Base-by-base conservation (phyloP, 2,888 invertebrate genomes). In the Zygaena filipendulae region DNA sequence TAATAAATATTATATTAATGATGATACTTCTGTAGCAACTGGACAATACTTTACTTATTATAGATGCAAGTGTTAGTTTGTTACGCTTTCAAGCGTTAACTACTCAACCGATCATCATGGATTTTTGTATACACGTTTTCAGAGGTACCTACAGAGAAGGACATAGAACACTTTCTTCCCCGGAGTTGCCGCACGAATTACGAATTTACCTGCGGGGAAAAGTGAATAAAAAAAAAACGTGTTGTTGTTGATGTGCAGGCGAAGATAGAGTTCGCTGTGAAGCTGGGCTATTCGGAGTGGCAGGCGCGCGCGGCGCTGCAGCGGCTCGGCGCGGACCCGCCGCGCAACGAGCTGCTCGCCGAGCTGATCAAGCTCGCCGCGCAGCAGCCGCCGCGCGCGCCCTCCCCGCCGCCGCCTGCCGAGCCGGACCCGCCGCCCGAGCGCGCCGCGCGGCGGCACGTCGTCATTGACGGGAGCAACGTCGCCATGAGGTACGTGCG, bases 381-480 rank as follows among this genome's bases (percentile, higher is more conserved):
- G 3, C 70, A 74, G 42, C 81, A 68, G 29, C 75, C 77, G 14
- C 64, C 68, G 11, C 49, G 72, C 3, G 52, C 60, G 27, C 49
- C 52, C 13, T 61, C 70, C 2, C 74, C 77, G 18, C 55, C 59
- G 23, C 67, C 57, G 25, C 59, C 59, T 14, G 39, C 48, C 0
- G 70, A 67, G 31, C 66, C 62, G 4, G 64, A 69, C 32, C 57
- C 59, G 16, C 55, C 67, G 4, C 54, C 67, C 2, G 79, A 79
- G 14, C 47, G 68, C 2, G 71, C 70, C 9, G 61, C 67, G 18
- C 67, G 88, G 8, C 71, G 94, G 33, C 88, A 90, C 31, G 87
- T 96, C 38, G 94, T 96, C 39, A 91, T 96, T 36, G 96, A 96
- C 63, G 96, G 96, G 48, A 94, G 94, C 64, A 96, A 96, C 63